A percentile compares a stretch with the other conserved stretches of the same genome.
These are phyloP conservation scores for Octomys mimax DNA, from an alignment of 2,797 vertebrate genomes.

Conservation along the genomic window DNA sequence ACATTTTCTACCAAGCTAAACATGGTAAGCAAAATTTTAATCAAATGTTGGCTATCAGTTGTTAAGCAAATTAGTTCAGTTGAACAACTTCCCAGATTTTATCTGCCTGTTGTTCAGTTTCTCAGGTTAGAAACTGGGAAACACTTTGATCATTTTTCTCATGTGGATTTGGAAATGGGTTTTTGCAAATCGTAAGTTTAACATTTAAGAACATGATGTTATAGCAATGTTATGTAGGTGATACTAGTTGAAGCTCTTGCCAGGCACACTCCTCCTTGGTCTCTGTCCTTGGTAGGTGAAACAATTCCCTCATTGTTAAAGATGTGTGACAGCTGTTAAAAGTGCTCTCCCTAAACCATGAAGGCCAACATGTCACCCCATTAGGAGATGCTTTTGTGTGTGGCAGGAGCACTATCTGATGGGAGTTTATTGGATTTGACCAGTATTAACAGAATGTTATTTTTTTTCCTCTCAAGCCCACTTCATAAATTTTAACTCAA, in stretches of 20 bases:
- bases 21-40: slow-evolving; percentile 66
- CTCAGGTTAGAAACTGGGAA: slow-evolving; percentile 63
- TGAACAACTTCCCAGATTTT: slow-evolving; percentile 77
- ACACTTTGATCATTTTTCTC: slow-evolving; percentile 48
- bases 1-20: slow-evolving; percentile 33
- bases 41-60: slow-evolving; percentile 66
- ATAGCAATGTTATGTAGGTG: background rate
- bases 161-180: slow-evolving; percentile 40
- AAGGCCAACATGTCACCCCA: background rate
- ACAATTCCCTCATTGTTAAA: background rate
- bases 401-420: background rate
- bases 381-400: background rate
- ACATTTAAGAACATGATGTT: slow-evolving; percentile 27
- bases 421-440: slow-evolving; percentile 15
- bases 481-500: slow-evolving; percentile 14
- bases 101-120: slow-evolving; percentile 75
- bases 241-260: slow-evolving; percentile 12
- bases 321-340: background rate
- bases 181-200: slow-evolving; percentile 53
- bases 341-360: background rate
- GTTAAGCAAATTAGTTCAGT: slow-evolving; percentile 79
- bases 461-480: slow-evolving; percentile 17
- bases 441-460: slow-evolving; percentile 41
- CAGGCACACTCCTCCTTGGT: background rate
- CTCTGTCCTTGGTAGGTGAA: background rate